These are phyloP conservation scores for Ligdia adustata DNA, from an alignment of 2,888 invertebrate species.

Conservation along the genomic window DNA sequence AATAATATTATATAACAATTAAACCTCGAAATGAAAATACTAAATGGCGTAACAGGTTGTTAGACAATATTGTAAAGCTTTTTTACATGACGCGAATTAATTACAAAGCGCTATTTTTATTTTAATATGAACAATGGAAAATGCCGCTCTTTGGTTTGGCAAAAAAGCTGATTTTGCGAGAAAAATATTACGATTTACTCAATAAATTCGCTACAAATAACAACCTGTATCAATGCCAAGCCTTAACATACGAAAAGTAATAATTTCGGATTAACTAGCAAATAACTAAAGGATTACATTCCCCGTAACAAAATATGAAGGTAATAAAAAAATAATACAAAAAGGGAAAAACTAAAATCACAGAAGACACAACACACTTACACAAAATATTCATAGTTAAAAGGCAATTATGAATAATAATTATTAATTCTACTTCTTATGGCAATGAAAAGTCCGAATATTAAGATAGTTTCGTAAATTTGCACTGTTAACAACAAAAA, in stretches of 20 bases:
- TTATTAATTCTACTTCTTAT: constrained; percentile 59
- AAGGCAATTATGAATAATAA: constrained; percentile 66
- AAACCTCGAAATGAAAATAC: constrained; percentile 29
- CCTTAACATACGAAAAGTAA: constrained; percentile 19
- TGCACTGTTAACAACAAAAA: neutral
- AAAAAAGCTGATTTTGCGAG: constrained; percentile 44
- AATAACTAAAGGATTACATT: constrained; percentile 71
- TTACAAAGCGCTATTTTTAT: constrained; percentile 55
- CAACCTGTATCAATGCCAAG: constrained; percentile 48
- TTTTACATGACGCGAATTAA: constrained; percentile 51
- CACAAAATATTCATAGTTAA: constrained; percentile 47
- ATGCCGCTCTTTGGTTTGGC: constrained; percentile 67
- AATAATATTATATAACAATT: constrained; percentile 50
- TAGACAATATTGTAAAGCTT: constrained; percentile 30
- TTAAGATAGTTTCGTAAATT: neutral
- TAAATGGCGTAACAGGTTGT: constrained; percentile 48
- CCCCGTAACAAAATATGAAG: constrained; percentile 60
- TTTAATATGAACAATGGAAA: constrained; percentile 40
- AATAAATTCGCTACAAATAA: constrained; percentile 20
- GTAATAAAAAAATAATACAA: constrained; percentile 58
- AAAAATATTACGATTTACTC: constrained; percentile 8
- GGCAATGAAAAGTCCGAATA: constrained; percentile 77
- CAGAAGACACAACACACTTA: constrained; percentile 71
- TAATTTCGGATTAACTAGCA: constrained; percentile 51
- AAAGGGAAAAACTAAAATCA: constrained; percentile 68